Evolutionary conservation across 2,113 vertebrate genomes (phyloP).

Genomic region (Actinemys pallida): DNA sequence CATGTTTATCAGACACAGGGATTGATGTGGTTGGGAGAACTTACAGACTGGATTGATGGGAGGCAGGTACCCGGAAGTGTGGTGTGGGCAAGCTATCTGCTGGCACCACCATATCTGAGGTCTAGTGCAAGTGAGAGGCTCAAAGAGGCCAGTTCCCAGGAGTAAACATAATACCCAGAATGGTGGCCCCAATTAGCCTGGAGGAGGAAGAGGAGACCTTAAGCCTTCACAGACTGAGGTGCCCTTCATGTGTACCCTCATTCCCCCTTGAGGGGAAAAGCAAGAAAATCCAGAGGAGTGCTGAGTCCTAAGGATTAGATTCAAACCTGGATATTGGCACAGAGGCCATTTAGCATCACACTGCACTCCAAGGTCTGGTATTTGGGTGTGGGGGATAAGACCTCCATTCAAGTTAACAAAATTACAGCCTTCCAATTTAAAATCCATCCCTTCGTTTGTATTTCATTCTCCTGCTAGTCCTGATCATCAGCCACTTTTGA

Average conservation of each 20-base stretch:
- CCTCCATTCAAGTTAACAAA: neutral
- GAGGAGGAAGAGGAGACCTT: neutral
- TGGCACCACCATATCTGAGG: neutral
- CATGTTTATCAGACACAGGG: neutral
- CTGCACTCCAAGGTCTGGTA: neutral
- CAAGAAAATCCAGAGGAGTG: neutral
- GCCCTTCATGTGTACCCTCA: no score
- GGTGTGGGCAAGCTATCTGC: neutral
- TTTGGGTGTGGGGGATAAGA: neutral
- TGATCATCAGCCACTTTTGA: neutral
- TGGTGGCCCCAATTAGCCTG: neutral
- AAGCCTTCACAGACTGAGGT: neutral
- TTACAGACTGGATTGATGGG: neutral
- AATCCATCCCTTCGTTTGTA: neutral
- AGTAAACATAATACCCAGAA: neutral
- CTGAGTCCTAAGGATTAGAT: neutral
- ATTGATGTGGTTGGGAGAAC: neutral
- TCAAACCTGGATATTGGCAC: neutral
- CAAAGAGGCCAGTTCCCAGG: neutral
- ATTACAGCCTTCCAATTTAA: neutral
- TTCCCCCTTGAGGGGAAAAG: neutral
- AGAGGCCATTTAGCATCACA: neutral
- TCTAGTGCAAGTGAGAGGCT: neutral
- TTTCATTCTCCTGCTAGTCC: neutral
- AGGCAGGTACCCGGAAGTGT: neutral